Base-by-base conservation (phyloP, 2,888 invertebrate genomes). In the Quadriops clusia region DNA sequence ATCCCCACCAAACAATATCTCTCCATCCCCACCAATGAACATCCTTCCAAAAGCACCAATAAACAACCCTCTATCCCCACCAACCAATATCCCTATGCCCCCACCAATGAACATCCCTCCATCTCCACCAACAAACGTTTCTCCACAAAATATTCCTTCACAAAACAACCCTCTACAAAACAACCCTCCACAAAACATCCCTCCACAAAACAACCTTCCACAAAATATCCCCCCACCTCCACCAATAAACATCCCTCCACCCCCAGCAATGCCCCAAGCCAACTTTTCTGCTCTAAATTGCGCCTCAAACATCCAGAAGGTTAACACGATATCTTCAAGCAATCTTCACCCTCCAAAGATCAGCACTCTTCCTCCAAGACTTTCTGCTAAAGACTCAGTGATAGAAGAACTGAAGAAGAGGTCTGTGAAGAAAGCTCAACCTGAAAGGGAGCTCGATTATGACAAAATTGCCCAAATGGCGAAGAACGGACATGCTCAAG, bases 121-220 rank as follows among this genome's bases (percentile, higher is more conserved):
- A 24, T n/a, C n/a, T n/a, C n/a, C n/a, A n/a, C 12, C 28, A 5
- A 28, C 21, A 3, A 9, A n/a, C n/a, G 21, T 15, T 4, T 9
- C 10, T 20, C 17, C 15, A 11, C 30, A 30, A 23, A 24, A 17
- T n/a, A n/a, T n/a, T n/a, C n/a, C n/a, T n/a, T n/a, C n/a, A n/a
- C n/a, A n/a, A n/a, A n/a, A n/a, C n/a, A n/a, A n/a, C n/a, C n/a
- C n/a, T n/a, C n/a, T n/a, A n/a, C n/a, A n/a, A n/a, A n/a, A n/a
- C n/a, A n/a, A n/a, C n/a, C n/a, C n/a, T n/a, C n/a, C n/a, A n/a
- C n/a, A n/a, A n/a, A n/a, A n/a, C n/a, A n/a, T n/a, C n/a, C n/a
- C n/a, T n/a, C n/a, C n/a, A n/a, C n/a, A n/a, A n/a, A n/a, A n/a
- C n/a, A n/a, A n/a, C n/a, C n/a, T n/a, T n/a, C n/a, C n/a, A n/a